Conservation (phyloP, 2,113 vertebrate species). For the Rhabdomys dilectus region DNA sequence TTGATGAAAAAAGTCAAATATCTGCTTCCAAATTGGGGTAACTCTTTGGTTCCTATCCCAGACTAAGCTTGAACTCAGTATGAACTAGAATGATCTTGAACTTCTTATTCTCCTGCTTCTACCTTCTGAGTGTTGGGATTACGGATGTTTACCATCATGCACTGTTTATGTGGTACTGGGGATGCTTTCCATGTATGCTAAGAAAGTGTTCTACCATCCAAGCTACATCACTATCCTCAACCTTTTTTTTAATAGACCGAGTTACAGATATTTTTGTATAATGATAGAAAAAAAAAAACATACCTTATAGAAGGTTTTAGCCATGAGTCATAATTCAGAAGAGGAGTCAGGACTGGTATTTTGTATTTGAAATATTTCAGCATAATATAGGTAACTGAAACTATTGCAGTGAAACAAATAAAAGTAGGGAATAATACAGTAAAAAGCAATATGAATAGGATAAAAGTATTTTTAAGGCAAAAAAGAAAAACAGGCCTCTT, state of each 20-base stretch:
- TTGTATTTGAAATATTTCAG: conserved; percentile 25
- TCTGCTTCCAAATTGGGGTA: not conserved
- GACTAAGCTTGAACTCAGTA: not conserved
- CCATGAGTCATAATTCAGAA: conserved; percentile 35
- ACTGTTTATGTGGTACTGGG: not conserved
- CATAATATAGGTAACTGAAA: conserved; percentile 34
- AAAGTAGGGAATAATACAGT: not conserved
- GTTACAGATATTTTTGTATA: not conserved
- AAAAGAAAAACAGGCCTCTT: conserved; percentile 24
- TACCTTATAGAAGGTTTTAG: not conserved
- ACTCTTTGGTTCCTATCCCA: not conserved
- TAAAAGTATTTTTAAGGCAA: conserved; percentile 36
- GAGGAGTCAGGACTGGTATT: not conserved
- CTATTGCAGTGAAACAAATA: conserved; percentile 19
- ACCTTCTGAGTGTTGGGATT: not conserved
- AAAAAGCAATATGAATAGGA: conserved; percentile 39
- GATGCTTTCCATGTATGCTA: not conserved
- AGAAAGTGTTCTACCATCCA: not conserved
- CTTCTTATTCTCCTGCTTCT: not conserved
- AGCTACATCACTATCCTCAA: not conserved
- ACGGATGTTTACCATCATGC: not conserved
- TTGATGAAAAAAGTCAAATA: conserved; percentile 27
- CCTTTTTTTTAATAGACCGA: not conserved
- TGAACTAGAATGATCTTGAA: not conserved
- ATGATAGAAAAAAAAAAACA: conserved; percentile 35